phyloP scores from a whole-genome alignment of 1,140 invertebrate genomes.

The Coptotermes formosanus region DNA sequence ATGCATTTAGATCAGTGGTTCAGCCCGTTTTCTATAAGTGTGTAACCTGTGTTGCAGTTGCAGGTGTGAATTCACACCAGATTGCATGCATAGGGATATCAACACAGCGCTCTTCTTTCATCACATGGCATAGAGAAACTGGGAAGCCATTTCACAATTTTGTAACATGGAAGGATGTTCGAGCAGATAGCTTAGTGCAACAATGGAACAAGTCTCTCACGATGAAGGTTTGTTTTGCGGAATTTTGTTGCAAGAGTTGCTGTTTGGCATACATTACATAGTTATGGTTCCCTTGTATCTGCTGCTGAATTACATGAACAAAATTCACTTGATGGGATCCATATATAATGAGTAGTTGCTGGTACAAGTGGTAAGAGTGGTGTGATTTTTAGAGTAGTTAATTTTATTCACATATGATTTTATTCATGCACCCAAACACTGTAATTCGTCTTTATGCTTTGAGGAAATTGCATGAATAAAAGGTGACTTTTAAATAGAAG shows the following conservation, averaged over 20 bases:
- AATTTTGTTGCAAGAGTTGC: background rate
- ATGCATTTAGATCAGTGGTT: background rate
- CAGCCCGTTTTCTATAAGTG: background rate
- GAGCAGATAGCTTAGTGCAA: constrained; percentile 76
- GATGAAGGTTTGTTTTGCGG: constrained; percentile 58
- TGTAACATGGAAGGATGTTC: constrained; percentile 94
- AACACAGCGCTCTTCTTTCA: constrained; percentile 83
- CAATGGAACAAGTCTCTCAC: constrained; percentile 82
- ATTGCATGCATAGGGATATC: constrained; percentile 83
- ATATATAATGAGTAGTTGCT: background rate
- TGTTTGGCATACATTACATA: too few species aligned
- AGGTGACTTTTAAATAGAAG: too few species aligned
- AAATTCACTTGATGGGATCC: background rate
- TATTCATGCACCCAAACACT: too few species aligned
- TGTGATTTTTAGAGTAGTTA: background rate
- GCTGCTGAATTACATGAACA: background rate
- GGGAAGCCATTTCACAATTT: constrained; percentile 87
- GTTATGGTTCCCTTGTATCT: background rate
- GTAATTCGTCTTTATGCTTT: too few species aligned
- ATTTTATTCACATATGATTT: background rate
- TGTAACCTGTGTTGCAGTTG: constrained; percentile 53
- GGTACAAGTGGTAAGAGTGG: too few species aligned
- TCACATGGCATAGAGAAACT: constrained; percentile 82
- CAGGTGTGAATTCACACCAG: constrained; percentile 54
- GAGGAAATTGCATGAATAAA: too few species aligned